Conservation (phyloP, 2,888 invertebrate genomes). For the Trachelus stipa region DNA sequence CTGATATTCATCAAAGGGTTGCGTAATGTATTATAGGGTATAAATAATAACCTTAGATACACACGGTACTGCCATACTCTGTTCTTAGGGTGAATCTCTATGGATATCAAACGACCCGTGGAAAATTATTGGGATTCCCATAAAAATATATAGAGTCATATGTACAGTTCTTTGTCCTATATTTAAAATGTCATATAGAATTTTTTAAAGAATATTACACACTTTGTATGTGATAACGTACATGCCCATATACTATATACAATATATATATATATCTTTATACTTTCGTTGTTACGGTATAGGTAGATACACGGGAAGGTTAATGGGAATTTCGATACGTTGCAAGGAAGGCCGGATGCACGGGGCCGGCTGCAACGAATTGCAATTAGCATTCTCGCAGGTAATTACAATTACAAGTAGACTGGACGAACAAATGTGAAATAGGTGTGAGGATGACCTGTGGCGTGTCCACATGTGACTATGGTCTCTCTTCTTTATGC, state of each 20-base stretch:
- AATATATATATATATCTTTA: not conserved
- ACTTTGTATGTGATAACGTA: not conserved
- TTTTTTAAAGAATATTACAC: not conserved
- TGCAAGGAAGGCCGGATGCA: slow-evolving; percentile 10
- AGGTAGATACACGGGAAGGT: not conserved
- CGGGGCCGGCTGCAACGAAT: slow-evolving; percentile 15
- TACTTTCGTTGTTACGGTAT: not conserved
- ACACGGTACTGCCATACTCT: slow-evolving; percentile 18
- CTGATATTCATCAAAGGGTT: slow-evolving; percentile 40
- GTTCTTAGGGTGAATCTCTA: not conserved
- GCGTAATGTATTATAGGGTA: slow-evolving; percentile 34
- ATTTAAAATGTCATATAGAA: not conserved
- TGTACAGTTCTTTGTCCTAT: not conserved
- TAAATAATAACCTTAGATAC: slow-evolving; percentile 39
- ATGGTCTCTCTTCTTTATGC: not conserved
- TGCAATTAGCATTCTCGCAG: slow-evolving; percentile 20
- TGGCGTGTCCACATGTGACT: not conserved
- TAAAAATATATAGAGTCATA: not conserved
- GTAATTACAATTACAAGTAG: slow-evolving; percentile 22
- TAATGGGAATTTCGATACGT: slow-evolving; percentile 4
- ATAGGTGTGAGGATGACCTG: not conserved
- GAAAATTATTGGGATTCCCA: not conserved
- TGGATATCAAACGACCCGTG: not conserved
- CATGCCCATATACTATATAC: not conserved
- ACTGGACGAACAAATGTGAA: slow-evolving; percentile 15